These are phyloP conservation scores for Apis laboriosa DNA, from an alignment of 1,140 invertebrate genomes.

Conservation along the genomic window DNA sequence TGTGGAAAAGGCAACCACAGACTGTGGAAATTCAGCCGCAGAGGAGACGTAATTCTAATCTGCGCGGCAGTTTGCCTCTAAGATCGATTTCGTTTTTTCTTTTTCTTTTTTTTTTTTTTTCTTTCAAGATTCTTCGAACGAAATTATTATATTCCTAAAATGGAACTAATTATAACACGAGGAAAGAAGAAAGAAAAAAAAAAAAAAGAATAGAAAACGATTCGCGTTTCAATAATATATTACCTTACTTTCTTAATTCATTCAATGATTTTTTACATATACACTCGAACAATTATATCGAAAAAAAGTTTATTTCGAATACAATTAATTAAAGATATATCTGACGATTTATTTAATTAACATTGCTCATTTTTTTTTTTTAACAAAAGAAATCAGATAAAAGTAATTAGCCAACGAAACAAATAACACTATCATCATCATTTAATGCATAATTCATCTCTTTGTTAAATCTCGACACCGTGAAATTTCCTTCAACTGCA, in stretches of 20 bases:
- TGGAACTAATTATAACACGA: too few relatives aligned
- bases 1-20: neutral
- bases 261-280: too few relatives aligned
- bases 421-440: neutral
- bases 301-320: too few relatives aligned
- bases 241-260: too few relatives aligned
- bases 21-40: neutral
- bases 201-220: too few relatives aligned
- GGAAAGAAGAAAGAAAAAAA: too few relatives aligned
- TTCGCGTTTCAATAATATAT: too few relatives aligned
- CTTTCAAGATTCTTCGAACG: neutral
- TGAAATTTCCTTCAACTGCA: neutral
- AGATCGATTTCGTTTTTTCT: neutral
- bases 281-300: too few relatives aligned
- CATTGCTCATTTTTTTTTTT: too few relatives aligned
- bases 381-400: neutral
- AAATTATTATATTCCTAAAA: too few relatives aligned
- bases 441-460: neutral
- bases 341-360: too few relatives aligned
- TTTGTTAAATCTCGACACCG: neutral
- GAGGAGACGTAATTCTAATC: neutral
- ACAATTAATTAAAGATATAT: too few relatives aligned
- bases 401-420: neutral
- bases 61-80: neutral
- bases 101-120: neutral